Conservation (phyloP, 1,140 invertebrate species). For the Drosophila novamexicana region DNA sequence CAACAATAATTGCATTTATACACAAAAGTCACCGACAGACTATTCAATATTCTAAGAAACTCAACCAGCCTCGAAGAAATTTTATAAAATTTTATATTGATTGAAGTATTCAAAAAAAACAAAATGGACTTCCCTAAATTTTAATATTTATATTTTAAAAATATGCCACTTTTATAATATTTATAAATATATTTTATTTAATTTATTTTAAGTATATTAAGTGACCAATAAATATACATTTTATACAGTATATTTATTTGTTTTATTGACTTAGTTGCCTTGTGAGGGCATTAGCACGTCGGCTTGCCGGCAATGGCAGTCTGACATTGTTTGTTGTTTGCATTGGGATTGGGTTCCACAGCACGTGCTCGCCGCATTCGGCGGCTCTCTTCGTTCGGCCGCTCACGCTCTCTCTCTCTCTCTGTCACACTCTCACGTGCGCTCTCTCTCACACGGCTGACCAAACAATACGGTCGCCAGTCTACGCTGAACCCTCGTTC, state of each 20-base stretch:
- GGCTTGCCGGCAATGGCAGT: background rate
- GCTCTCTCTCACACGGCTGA: slow-evolving; percentile 20
- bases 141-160: too few relatives aligned
- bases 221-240: too few relatives aligned
- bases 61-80: too few relatives aligned
- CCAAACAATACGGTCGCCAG: slow-evolving; percentile 39
- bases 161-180: too few relatives aligned
- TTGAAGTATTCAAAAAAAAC: too few relatives aligned
- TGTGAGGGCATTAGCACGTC: slow-evolving; percentile 3
- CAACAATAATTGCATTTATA: background rate
- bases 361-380: slow-evolving; percentile 28
- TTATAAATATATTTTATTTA: too few relatives aligned
- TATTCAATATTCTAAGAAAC: background rate
- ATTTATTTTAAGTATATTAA: too few relatives aligned
- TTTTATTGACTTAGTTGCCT: background rate
- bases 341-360: slow-evolving; percentile 25
- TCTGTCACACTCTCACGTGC: slow-evolving; percentile 11
- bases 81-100: too few relatives aligned
- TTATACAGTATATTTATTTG: background rate
- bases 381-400: background rate
- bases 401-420: background rate
- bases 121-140: too few relatives aligned
- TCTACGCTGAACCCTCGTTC: slow-evolving; percentile 53
- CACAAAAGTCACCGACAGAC: background rate
- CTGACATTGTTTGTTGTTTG: background rate